Evolutionary conservation across 2,113 vertebrate species (phyloP).

Genomic region (Corydoras maculifer): DNA sequence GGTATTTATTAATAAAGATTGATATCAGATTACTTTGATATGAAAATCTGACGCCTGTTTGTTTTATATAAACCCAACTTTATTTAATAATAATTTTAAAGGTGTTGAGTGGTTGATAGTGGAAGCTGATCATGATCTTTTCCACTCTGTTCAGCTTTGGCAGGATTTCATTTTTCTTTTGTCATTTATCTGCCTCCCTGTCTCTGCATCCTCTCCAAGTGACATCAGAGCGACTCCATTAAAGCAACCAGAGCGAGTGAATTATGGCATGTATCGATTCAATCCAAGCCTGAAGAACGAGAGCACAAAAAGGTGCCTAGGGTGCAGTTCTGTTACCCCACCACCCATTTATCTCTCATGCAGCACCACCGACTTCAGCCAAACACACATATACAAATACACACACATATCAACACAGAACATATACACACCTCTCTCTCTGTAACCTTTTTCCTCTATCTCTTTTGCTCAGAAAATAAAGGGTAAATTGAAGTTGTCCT

Average conservation of each 20-base stretch:
- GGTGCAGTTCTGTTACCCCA: slow-evolving; percentile 53
- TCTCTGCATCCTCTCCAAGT: slow-evolving; percentile 53
- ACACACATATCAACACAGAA: slow-evolving; percentile 6
- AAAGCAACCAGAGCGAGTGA: slow-evolving; percentile 56
- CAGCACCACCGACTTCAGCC: slow-evolving; percentile 37
- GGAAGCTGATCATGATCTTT: not conserved
- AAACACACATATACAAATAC: slow-evolving; percentile 19
- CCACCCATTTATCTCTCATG: slow-evolving; percentile 52
- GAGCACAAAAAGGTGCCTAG: slow-evolving; percentile 41
- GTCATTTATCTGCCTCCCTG: slow-evolving; percentile 50
- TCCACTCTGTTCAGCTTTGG: slow-evolving; percentile 41
- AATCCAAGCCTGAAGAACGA: slow-evolving; percentile 55
- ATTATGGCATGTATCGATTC: slow-evolving; percentile 62
- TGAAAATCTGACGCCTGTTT: no score
- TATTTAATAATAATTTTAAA: not conserved
- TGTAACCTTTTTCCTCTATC: not conserved
- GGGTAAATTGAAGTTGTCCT: no score
- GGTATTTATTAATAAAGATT: no score
- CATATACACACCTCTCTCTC: not conserved
- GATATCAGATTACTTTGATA: no score
- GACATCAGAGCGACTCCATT: slow-evolving; percentile 64
- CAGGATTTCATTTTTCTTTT: slow-evolving; percentile 48
- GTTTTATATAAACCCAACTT: no score
- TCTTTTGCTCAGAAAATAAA: not conserved
- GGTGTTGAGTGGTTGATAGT: not conserved